Conservation (phyloP, 2,113 vertebrate genomes). For the Psittacus erithacus region DNA sequence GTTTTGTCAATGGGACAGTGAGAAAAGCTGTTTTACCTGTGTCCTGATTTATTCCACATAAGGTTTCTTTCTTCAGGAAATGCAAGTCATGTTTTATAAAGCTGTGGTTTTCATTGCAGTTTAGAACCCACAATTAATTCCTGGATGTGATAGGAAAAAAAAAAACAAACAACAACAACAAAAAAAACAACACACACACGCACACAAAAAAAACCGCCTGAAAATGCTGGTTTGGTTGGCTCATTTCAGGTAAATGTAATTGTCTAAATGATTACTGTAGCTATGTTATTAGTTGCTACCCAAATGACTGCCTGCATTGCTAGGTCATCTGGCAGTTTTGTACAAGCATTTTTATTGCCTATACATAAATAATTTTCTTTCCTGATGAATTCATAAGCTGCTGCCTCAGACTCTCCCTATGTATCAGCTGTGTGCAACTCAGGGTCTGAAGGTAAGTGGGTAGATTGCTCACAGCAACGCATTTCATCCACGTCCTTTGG, state of each 20-base stretch:
- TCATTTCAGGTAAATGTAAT: background rate
- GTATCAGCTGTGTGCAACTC: background rate
- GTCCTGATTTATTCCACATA: background rate
- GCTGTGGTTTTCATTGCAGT: background rate
- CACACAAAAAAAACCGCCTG: background rate
- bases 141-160: background rate
- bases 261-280: background rate
- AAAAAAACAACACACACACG: no score
- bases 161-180: no score
- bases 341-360: background rate
- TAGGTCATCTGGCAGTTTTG: background rate
- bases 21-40: background rate
- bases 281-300: background rate
- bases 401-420: background rate
- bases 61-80: background rate
- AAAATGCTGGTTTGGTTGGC: background rate
- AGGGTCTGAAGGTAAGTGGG: conserved; percentile 70
- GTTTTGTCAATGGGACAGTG: background rate
- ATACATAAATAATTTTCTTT: conserved; percentile 1
- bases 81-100: background rate
- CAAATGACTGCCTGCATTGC: background rate
- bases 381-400: background rate
- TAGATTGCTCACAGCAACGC: conserved; percentile 75
- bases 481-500: conserved; percentile 69
- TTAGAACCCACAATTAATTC: background rate